Evolutionary conservation across 2,113 vertebrate genomes (phyloP), one percentile per base, ranked within the genome.

Genomic region (Alouatta palliata): DNA sequence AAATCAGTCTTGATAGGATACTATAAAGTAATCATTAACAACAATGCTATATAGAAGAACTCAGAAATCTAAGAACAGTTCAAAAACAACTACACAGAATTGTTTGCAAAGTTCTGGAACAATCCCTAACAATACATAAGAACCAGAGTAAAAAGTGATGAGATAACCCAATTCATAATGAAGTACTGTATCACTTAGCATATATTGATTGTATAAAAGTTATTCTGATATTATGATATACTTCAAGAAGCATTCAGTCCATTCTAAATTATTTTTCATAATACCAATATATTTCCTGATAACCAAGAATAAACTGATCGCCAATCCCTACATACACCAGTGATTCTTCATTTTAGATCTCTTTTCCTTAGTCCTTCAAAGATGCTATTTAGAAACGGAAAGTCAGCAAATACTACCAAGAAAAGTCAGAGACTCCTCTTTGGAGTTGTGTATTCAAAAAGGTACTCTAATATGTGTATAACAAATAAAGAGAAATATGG

Each of bases 281-380:
- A 79, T 92, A 47, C 27, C 32, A 90, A 37, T 45, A 77, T 92
- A 92, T 92, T 95, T 66, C 68, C 84, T 97, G 43, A 47, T 94
- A 92, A 73, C n/a, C 91, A 96, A 66, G 73, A 66, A 86, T 71
- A 95, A 87, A 95, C n/a, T 90, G 92, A 87, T 96, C 52, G 95
- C 47, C 96, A 80, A 84, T 87, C 12, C 79, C n/a, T 84, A 68
- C 25, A 81, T 80, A 87, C 3, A 91, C 30, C 47, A 87, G 61
- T 86, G 30, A 90, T 75, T 95, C 54, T 84, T 92, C 23, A 56
- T 92, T 97, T 83, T 73, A 86, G 32, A n/a, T 82, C 12, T 75
- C 80, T 91, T 81, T 45, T 95, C 49, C 81, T 96, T 54, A 71
- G 70, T 94, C 45, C 47, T 95, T 97, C 68, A 70, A 94, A 94